phyloP scores from a whole-genome alignment of 2,888 invertebrate genomes.

The Cloeon dipterum region DNA sequence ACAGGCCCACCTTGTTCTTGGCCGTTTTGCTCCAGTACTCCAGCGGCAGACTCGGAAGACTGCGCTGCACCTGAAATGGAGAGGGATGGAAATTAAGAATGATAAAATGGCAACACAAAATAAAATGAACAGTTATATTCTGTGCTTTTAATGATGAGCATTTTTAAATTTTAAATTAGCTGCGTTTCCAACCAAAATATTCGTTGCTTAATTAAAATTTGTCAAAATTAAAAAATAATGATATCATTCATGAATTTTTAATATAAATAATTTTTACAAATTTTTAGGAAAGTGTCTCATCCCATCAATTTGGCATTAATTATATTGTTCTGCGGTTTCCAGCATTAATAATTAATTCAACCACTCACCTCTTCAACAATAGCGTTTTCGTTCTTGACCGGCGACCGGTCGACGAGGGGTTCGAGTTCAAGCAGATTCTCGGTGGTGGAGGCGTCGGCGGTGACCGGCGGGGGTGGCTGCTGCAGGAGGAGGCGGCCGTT shows the following conservation, averaged over 20 bases:
- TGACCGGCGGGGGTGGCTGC: conserved; percentile 19
- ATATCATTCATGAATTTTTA: too few relatives aligned
- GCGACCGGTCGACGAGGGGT: conserved; percentile 33
- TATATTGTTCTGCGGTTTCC: too few relatives aligned
- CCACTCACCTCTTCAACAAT: conserved; percentile 30
- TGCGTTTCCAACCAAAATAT: too few relatives aligned
- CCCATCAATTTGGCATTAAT: too few relatives aligned
- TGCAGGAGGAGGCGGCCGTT: conserved; percentile 27
- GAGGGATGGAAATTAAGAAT: conserved; percentile 1
- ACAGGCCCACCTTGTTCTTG: conserved; percentile 42
- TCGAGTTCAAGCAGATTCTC: conserved; percentile 24
- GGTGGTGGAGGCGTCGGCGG: conserved; percentile 16
- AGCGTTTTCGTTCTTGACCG: conserved; percentile 42
- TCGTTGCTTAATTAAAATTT: too few relatives aligned
- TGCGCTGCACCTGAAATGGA: conserved; percentile 50
- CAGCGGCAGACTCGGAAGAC: conserved; percentile 63
- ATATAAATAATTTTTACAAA: too few relatives aligned
- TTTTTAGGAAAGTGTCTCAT: too few relatives aligned
- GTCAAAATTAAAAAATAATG: too few relatives aligned
- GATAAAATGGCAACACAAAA: neutral
- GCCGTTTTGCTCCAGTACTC: conserved; percentile 68
- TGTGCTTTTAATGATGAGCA: too few relatives aligned
- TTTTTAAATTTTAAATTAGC: too few relatives aligned
- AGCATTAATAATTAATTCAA: too few relatives aligned
- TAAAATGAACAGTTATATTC: neutral